Evolutionary conservation across 30 jellyfish, hydroid and myxozoan genomes (phyloP).

Genomic region (Hydra vulgaris): DNA sequence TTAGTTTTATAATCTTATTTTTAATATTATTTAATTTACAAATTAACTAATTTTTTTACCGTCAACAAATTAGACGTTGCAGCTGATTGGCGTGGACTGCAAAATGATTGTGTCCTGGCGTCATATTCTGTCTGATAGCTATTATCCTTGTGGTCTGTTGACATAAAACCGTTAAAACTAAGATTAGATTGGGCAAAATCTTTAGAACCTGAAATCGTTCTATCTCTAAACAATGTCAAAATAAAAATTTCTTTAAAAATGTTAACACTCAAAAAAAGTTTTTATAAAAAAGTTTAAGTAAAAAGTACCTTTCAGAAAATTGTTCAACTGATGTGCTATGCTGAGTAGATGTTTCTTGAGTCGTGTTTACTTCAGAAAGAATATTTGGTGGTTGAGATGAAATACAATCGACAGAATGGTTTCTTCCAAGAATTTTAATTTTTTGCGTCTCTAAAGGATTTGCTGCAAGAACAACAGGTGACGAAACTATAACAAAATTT

Average conservation of each 20-base stretch:
- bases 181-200: constrained; percentile 11
- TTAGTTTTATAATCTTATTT: too few relatives aligned
- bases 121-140: background rate
- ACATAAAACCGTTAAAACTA: constrained; percentile 13
- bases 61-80: background rate
- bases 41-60: background rate
- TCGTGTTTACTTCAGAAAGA: background rate
- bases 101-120: background rate
- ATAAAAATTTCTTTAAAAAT: background rate
- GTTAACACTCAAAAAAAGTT: too few relatives aligned
- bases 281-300: too few relatives aligned
- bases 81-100: background rate
- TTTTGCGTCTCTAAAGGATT: background rate
- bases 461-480: background rate
- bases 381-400: background rate
- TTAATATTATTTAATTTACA: too few relatives aligned
- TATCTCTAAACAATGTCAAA: background rate
- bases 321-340: background rate
- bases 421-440: constrained; percentile 11
- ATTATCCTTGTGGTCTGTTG: background rate
- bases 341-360: background rate
- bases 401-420: background rate
- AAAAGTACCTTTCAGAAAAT: background rate
- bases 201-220: constrained; percentile 17
- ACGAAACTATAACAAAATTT: background rate